These are phyloP conservation scores for Agrotis clavis DNA, from an alignment of 2,888 invertebrate species.

Conservation along the genomic window DNA sequence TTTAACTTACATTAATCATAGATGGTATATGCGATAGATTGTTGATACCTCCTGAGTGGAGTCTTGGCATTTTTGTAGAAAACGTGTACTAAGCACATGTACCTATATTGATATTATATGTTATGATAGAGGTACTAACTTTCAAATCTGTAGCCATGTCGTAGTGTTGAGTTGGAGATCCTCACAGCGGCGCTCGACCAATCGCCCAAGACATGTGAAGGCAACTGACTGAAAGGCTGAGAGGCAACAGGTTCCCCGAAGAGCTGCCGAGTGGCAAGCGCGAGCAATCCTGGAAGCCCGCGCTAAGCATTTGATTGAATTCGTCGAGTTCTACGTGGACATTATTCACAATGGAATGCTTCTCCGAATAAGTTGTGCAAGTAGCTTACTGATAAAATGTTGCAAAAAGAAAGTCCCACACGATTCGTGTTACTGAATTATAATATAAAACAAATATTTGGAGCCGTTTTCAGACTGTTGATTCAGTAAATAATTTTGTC, in stretches of 20 bases:
- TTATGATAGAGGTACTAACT: conserved; percentile 71
- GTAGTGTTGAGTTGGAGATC: conserved; percentile 56
- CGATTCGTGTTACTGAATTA: conserved; percentile 51
- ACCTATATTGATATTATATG: conserved; percentile 57
- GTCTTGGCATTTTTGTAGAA: conserved; percentile 42
- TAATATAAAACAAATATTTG: conserved; percentile 47
- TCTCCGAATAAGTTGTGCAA: conserved; percentile 84
- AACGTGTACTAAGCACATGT: conserved; percentile 37
- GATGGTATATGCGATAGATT: conserved; percentile 57
- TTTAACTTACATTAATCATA: conserved; percentile 73
- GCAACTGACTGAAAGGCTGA: conserved; percentile 72
- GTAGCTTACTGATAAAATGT: conserved; percentile 73
- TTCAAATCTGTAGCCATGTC: conserved; percentile 67
- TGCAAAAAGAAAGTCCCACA: conserved; percentile 70
- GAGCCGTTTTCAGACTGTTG: conserved; percentile 25
- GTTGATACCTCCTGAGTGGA: conserved; percentile 50
- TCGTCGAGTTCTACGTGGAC: conserved; percentile 77
- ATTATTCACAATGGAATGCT: conserved; percentile 73
- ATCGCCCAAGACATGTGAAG: conserved; percentile 66
- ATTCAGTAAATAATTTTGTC: conserved; percentile 23
- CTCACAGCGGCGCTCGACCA: conserved; percentile 60
- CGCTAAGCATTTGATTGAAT: conserved; percentile 86
- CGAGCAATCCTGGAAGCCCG: conserved; percentile 82
- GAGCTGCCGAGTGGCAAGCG: conserved; percentile 72
- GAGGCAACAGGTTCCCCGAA: conserved; percentile 72